Conservation (phyloP, 2,113 vertebrate genomes). For the Myodes glareolus region DNA sequence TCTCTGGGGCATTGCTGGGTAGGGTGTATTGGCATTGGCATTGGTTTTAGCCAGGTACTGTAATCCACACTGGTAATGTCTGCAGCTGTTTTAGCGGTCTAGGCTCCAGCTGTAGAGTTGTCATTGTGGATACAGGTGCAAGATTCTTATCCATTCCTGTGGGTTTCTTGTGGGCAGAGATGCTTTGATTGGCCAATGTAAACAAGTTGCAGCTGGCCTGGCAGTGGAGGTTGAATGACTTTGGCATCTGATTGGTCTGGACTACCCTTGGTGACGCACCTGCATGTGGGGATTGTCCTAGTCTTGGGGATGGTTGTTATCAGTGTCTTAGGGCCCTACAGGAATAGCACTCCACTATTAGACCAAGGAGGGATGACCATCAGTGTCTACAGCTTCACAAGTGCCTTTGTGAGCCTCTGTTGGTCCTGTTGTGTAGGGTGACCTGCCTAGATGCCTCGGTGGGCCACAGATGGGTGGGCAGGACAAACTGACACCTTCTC, state of each 20-base stretch:
- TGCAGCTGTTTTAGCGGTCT: neutral
- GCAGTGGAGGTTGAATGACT: too few species aligned
- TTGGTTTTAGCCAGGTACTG: neutral
- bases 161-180: neutral
- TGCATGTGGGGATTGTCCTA: too few species aligned
- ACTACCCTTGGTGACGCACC: too few species aligned
- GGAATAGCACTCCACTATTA: neutral
- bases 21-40: too few species aligned
- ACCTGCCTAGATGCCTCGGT: neutral
- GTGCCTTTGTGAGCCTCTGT: neutral
- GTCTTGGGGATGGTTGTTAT: neutral
- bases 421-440: neutral
- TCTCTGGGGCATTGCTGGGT: neutral
- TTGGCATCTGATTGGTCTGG: neutral
- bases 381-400: too few species aligned
- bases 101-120: neutral
- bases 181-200: neutral
- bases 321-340: neutral
- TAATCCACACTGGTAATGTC: neutral
- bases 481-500: neutral
- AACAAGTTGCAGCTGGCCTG: neutral
- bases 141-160: neutral
- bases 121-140: neutral
- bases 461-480: neutral
- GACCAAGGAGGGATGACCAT: neutral